Conservation (phyloP, 2,113 vertebrate genomes). For the Microcebus lehilahytsara region DNA sequence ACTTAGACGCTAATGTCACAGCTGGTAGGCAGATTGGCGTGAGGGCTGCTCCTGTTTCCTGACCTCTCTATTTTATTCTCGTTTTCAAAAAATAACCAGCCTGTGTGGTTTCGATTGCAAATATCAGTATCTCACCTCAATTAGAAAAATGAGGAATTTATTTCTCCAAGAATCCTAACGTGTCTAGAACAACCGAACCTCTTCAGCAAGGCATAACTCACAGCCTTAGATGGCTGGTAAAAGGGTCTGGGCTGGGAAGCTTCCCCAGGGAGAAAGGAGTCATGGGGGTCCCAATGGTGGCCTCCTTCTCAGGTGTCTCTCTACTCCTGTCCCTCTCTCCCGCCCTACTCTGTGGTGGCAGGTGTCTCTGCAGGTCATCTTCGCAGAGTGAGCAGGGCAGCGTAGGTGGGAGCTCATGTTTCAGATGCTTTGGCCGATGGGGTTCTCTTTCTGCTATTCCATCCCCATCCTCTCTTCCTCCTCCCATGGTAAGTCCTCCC, state of each 20-base stretch:
- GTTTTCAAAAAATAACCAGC: neutral
- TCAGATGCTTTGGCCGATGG: neutral
- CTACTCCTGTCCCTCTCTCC: neutral
- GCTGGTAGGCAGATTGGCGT: neutral
- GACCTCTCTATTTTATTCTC: neutral
- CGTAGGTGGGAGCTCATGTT: rapidly evolving
- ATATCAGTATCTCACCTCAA: neutral
- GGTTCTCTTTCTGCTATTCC: rapidly evolving
- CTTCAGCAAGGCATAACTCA: neutral
- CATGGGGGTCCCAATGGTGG: rapidly evolving
- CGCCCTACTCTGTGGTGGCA: neutral
- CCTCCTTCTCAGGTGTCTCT: neutral
- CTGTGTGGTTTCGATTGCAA: neutral
- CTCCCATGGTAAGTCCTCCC: neutral
- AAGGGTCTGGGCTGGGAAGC: neutral
- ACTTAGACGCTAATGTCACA: neutral
- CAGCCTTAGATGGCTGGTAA: neutral
- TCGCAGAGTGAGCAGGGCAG: too few relatives aligned
- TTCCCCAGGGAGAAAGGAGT: neutral
- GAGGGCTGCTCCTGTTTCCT: neutral
- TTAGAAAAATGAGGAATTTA: neutral
- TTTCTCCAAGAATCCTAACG: neutral
- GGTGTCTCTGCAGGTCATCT: neutral
- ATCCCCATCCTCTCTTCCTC: neutral
- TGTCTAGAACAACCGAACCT: neutral